Base-by-base conservation (phyloP, 2,888 invertebrate genomes). In the Sclerodermus sp. region DNA sequence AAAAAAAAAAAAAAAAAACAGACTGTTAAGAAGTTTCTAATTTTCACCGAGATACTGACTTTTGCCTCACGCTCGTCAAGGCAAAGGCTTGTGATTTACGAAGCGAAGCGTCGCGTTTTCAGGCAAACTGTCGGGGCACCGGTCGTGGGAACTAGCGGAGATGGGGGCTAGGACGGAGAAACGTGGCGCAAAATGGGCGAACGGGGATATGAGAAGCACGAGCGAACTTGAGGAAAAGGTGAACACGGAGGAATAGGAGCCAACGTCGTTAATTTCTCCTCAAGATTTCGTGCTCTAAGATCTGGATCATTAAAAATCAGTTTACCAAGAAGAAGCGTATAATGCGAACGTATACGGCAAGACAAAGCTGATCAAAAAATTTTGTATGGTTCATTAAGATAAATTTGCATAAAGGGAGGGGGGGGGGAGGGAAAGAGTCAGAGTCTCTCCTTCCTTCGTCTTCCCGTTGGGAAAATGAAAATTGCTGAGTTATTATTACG, bases 121-220 rank as follows among this genome's bases (percentile, higher is more conserved):
- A 60, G 42, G 53, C 58, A 37, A 45, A 36, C 41, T 45, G 51
- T 45, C 30, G 32, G 42, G 5, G 42, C 10, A 40, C 39, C 37
- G 57, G 54, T 49, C 70, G 67, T 69, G 69, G 65, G 70, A 70
- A 70, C 46, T 23, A 8, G 23, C 23, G 23, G 23, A 3, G 23
- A 23, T 23, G 23, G 23, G 23, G 23, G 23, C 23, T 3, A 5
- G 23, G 8, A 23, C 4, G 4, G 23, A 43, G 13, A 29, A 36
- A 10, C 32, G 17, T 41, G 14, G 29, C 8, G 42, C 39, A 8
- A 36, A 16, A 30, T 6, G 15, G 18, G 42, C 29, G 43, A 52
- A 51, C 42, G 46, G 31, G 54, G 55, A 56, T 51, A 47, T 45
- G 49, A 50, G 47, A 38, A 53, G 49, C 41, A 47, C 39, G 45